Conservation (phyloP, 2,888 invertebrate genomes). For the Pandemis heparana region DNA sequence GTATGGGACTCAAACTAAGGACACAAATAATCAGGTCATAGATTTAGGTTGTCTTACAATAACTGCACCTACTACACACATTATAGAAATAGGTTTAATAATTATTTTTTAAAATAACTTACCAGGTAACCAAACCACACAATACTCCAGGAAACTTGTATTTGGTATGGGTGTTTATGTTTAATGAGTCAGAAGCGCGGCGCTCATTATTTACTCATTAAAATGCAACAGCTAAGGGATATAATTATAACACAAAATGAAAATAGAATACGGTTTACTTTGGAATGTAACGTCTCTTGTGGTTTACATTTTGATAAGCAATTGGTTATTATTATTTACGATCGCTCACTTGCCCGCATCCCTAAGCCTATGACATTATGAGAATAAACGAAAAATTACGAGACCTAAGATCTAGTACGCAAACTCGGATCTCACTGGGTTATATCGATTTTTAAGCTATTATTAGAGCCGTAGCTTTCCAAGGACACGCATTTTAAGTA, state of each 20-base stretch:
- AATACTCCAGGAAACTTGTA: neutral
- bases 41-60: too few relatives aligned
- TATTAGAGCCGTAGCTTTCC: neutral
- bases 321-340: neutral
- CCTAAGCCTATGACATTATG: neutral
- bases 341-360: neutral
- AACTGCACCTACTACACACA: too few relatives aligned
- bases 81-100: too few relatives aligned
- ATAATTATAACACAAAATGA: too few relatives aligned
- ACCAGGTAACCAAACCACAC: neutral
- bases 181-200: neutral
- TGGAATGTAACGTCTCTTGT: too few relatives aligned
- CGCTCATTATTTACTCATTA: neutral
- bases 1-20: too few relatives aligned
- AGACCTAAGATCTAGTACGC: conserved; percentile 24
- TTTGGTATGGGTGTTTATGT: neutral
- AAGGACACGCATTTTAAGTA: neutral
- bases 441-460: conserved; percentile 18
- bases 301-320: too few relatives aligned
- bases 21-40: too few relatives aligned
- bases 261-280: too few relatives aligned
- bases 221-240: neutral
- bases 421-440: conserved; percentile 17
- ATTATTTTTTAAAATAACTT: neutral
- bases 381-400: conserved; percentile 3